Evolutionary conservation across 2,888 invertebrate genomes (phyloP), one percentile per base, ranked within the genome.

Genomic region (Lasioglossum villosulum): DNA sequence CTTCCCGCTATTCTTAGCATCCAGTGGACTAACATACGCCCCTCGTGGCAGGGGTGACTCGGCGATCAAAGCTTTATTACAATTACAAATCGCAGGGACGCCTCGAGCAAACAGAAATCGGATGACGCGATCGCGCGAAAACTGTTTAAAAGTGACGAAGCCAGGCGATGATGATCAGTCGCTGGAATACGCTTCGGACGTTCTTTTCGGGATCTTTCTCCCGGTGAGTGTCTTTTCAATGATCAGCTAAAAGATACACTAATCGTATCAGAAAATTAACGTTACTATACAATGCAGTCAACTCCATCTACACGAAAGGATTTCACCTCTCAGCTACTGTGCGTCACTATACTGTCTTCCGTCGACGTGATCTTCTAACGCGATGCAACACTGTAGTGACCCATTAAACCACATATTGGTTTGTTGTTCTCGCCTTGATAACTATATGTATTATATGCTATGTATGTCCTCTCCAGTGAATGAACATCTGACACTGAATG

Each of bases 41-140:
- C 56, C 37, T 74, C 66, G n/a, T 16, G 30, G 30, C 27, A 52
- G 19, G 52, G 66, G 73, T 75, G 59, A 30, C 39, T 10, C 45
- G 39, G 16, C 76, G 75, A 75, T 72, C 63, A 39, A n/a, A 27
- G n/a, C 16, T 82, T 82, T 45, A 79, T 84, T 63, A 73, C 16
- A 56, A 78, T 84, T 73, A 75, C 37, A 45, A 84, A 76, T 84
- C 48, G 59, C 23, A 12, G 68, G 5, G 48, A 23, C 39, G 76
- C 34, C 39, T 37, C 79, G 56, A 75, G 56, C 34, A 75, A 37
- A 45, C 52, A 52, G 30, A 66, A 66, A 82, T 59, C 70, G 73
- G 72, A 59, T 71, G 70, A 48, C 56, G 37, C 37, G 73, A 59
- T 16, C 48, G 52, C 16, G 48, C 16, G 59, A 63, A 74, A 48